Evolutionary conservation across 2,797 vertebrate genomes (phyloP), one percentile per base, ranked within the genome.

Genomic region (Podargus strigoides): DNA sequence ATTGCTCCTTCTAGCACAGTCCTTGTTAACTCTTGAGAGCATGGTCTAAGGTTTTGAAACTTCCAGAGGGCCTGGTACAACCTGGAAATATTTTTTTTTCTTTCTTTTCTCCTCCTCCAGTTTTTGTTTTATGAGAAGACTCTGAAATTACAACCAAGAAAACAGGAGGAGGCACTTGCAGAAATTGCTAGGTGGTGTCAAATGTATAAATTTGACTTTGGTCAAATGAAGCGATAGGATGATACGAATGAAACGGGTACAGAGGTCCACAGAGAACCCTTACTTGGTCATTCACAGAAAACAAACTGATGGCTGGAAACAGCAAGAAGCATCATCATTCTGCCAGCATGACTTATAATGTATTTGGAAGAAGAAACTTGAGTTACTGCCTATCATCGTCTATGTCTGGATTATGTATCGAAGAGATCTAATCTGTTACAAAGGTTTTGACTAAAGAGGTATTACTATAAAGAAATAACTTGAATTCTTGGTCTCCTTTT

Each of bases 171-270:
- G 5, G 10, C 7, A 34, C 7, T 30, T 39, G 5, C 7, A 72
- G 20, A 62, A 83, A 39, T 74, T 42, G 58, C 39, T 6, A 14
- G 10, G 10, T 28, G 49, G 4, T 10, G 11, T 32, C 53, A 68
- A 42, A 53, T 27, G 13, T 12, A 34, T 42, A 22, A 28, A 6
- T 68, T 46, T 86, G 32, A 12, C 11, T 14, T 5, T 44, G 42
- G 24, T 21, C 3, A 0, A 68, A 32, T 41, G 32, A 68, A 78
- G 5, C 0, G 1, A 46, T 6, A 13, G 10, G 27, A 72, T 27
- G 7, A 39, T 28, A 60, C 1, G 0, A 37, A 56, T 79, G 20
- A 28, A 19, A 52, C 5, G 15, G 21, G 16, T 39, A 24, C n/a
- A 60, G 34, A 80, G 4, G 6, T 16, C 9, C 69, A 68, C 34